Evolutionary conservation across 2,113 vertebrate genomes (phyloP), one percentile per base, ranked within the genome.

Genomic region (Xiphophorus hellerii): DNA sequence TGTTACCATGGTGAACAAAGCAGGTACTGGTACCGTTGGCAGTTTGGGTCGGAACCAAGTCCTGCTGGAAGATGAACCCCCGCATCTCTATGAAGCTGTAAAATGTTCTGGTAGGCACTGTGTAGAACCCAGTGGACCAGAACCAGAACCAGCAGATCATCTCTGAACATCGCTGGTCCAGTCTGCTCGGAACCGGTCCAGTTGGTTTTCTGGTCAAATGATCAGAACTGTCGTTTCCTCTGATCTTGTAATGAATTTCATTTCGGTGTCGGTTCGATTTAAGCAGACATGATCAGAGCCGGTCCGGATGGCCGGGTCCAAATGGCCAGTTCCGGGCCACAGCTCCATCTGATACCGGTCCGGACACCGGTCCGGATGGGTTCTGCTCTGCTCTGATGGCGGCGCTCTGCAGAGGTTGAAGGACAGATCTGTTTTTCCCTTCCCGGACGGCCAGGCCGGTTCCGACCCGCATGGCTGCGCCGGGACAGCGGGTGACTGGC

Each of bases 371-470:
- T 74, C 80, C 80, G 64, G 39, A 9, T 71, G 79, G 83, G 70
- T 69, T 65, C 77, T 79, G 79, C 78, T 74, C 44, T 11, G 73
- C 85, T 84, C 87, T 85, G 90, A 92, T 92, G 91, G 87, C 83
- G 60, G 70, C 37, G 0, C 69, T 73, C 82, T 76, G 73, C 35
- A 76, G 37, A 61, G 89, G 74, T 78, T 83, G 87, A 88, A 83
- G 87, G 83, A 90, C 86, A 87, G 89, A 88, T 91, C 3, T 5
- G 66, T 64, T 64, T 77, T 77, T 54, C 37, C 67, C 44, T 81
- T 88, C 85, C 87, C 88, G 84, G 90, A 87, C 92, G 92, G 92
- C 84, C 92, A 89, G 83, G 83, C 81, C 77, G 91, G 89, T 81
- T 84, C 77, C 62, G 84, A 80, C 84, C 84, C 79, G 89, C 90